Evolutionary conservation across 2,888 invertebrate species (phyloP).

Genomic region (Eupithecia centaureata): DNA sequence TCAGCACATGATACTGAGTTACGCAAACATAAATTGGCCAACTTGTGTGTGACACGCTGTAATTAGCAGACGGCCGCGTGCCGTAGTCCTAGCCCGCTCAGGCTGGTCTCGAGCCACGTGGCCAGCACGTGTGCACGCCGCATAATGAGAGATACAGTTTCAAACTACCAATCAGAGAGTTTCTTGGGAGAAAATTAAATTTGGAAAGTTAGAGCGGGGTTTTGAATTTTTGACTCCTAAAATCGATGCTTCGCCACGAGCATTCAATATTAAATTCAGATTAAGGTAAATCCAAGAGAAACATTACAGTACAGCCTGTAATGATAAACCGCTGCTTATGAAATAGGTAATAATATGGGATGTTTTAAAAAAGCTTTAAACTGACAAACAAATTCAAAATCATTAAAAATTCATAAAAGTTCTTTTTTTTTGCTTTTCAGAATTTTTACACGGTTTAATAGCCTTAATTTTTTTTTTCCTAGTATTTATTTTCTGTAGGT

Average conservation of each 20-base stretch:
- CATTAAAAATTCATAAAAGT: too few species aligned
- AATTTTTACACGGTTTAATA: too few species aligned
- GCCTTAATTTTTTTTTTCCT: too few species aligned
- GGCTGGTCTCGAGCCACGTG: slow-evolving; percentile 22
- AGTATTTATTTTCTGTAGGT: too few species aligned
- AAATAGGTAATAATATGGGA: too few species aligned
- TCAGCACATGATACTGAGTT: slow-evolving; percentile 15
- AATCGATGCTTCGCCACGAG: background rate
- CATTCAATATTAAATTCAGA: background rate
- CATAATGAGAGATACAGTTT: slow-evolving; percentile 33
- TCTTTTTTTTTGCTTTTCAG: too few species aligned
- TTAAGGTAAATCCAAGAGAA: too few species aligned
- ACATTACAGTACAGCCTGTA: too few species aligned
- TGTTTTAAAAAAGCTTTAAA: too few species aligned
- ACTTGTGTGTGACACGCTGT: slow-evolving; percentile 30
- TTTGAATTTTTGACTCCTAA: background rate
- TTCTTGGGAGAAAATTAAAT: slow-evolving; percentile 11
- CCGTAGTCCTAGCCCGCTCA: slow-evolving; percentile 4
- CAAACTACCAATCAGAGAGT: slow-evolving; percentile 24
- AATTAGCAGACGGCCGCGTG: slow-evolving; percentile 36
- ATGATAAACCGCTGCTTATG: too few species aligned
- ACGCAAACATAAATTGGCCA: slow-evolving; percentile 26
- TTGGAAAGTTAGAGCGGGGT: background rate
- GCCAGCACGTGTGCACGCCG: slow-evolving; percentile 19
- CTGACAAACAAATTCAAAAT: too few species aligned